These are phyloP conservation scores for Microcebus tavaratra DNA, from an alignment of 2,113 vertebrate species.

Conservation along the genomic window DNA sequence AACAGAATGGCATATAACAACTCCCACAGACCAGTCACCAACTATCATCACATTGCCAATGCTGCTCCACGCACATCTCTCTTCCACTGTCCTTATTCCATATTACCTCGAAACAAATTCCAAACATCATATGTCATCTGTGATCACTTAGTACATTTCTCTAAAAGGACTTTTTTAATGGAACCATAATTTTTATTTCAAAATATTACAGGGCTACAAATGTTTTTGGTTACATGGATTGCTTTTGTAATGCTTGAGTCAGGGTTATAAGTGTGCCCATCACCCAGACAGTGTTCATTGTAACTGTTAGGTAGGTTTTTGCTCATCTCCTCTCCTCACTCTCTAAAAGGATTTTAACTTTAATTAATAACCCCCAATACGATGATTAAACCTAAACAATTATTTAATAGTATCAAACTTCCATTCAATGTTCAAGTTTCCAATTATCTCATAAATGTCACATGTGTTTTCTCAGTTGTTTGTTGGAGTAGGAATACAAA, in stretches of 20 bases:
- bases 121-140: background rate
- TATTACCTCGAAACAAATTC: constrained; percentile 3
- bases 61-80: background rate
- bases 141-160: background rate
- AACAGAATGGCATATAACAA: background rate
- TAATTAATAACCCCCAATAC: background rate
- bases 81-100: background rate
- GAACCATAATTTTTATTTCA: too few relatives aligned
- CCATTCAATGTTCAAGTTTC: background rate
- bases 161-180: background rate
- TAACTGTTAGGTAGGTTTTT: too few relatives aligned
- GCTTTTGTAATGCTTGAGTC: too few relatives aligned
- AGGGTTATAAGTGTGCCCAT: too few relatives aligned
- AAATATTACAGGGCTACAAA: too few relatives aligned
- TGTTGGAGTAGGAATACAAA: background rate
- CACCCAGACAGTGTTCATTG: too few relatives aligned
- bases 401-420: background rate
- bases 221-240: too few relatives aligned
- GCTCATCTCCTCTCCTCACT: too few relatives aligned
- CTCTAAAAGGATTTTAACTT: background rate
- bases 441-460: background rate
- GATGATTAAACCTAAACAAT: background rate
- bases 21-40: background rate
- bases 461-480: background rate
- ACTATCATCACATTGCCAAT: background rate